phyloP scores from a whole-genome alignment of 2,888 invertebrate genomes.

The Phyllotreta striolata region DNA sequence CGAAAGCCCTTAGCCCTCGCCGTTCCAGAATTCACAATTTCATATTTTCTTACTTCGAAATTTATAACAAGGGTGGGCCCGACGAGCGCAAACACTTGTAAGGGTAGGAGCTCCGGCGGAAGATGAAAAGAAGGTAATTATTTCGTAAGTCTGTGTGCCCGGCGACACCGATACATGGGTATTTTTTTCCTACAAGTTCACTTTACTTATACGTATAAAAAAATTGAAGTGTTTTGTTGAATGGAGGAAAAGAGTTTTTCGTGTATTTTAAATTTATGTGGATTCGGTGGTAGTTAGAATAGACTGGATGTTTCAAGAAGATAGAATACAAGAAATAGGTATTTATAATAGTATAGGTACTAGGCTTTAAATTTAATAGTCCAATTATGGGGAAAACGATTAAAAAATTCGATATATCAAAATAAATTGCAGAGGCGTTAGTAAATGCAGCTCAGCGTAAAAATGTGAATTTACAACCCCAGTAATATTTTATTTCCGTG shows the following conservation, averaged over 20 bases:
- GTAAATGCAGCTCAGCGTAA: constrained; percentile 44
- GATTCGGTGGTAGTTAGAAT: background rate
- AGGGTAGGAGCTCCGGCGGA: constrained; percentile 21
- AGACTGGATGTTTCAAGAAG: background rate
- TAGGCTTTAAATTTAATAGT: too few species aligned
- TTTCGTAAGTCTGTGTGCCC: constrained; percentile 17
- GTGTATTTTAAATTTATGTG: too few species aligned
- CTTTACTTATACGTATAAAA: background rate
- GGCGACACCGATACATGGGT: constrained; percentile 19
- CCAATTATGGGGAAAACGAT: too few species aligned
- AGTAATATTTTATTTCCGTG: constrained; percentile 46
- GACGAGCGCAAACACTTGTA: constrained; percentile 39
- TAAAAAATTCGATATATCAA: background rate
- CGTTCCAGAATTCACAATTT: constrained; percentile 40
- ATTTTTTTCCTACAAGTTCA: constrained; percentile 3
- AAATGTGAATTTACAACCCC: constrained; percentile 50
- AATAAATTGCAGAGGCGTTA: constrained; percentile 15
- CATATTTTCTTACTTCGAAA: constrained; percentile 42
- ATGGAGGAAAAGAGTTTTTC: too few species aligned
- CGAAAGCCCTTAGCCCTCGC: constrained; percentile 33
- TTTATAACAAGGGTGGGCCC: constrained; percentile 42
- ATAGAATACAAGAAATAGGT: too few species aligned
- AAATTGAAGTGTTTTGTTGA: constrained; percentile 2
- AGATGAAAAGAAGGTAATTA: constrained; percentile 29
- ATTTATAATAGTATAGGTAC: too few species aligned